Conservation (phyloP, 2,113 vertebrate species). For the Corythornis vintsioides region DNA sequence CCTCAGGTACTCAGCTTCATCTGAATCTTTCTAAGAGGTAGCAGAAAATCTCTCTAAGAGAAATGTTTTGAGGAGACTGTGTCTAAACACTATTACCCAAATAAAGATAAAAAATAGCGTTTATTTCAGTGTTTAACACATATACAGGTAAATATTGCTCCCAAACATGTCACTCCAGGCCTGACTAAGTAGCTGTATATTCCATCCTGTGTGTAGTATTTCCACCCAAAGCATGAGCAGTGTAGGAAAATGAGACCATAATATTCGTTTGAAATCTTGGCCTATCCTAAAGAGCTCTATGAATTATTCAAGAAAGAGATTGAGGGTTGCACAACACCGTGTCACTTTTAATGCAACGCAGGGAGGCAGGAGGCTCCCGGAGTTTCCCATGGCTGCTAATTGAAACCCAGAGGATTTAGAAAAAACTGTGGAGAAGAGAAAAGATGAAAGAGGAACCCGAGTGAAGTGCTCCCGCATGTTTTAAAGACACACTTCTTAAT, state of each 20-base stretch:
- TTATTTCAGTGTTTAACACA: background rate
- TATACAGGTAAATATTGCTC: background rate
- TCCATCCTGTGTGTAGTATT: background rate
- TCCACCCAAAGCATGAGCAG: background rate
- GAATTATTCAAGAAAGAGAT: background rate
- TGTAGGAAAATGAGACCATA: background rate
- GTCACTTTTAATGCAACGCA: background rate
- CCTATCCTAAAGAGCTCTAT: background rate
- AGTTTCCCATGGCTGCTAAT: constrained; percentile 44
- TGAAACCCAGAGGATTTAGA: constrained; percentile 41
- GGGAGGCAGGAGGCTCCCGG: background rate
- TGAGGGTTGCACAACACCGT: background rate
- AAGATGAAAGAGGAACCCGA: constrained; percentile 50
- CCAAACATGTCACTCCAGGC: background rate
- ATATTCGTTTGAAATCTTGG: background rate
- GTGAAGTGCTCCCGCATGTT: background rate
- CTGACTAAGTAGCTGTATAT: background rate
- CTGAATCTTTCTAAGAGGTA: background rate
- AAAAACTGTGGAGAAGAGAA: background rate
- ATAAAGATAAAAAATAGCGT: background rate
- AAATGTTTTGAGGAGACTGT: background rate
- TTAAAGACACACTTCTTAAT: background rate
- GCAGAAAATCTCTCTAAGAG: background rate
- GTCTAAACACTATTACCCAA: background rate
- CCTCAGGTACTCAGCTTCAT: background rate